Base-by-base conservation (phyloP, 2,797 vertebrate genomes). In the Heliangelus exortis region DNA sequence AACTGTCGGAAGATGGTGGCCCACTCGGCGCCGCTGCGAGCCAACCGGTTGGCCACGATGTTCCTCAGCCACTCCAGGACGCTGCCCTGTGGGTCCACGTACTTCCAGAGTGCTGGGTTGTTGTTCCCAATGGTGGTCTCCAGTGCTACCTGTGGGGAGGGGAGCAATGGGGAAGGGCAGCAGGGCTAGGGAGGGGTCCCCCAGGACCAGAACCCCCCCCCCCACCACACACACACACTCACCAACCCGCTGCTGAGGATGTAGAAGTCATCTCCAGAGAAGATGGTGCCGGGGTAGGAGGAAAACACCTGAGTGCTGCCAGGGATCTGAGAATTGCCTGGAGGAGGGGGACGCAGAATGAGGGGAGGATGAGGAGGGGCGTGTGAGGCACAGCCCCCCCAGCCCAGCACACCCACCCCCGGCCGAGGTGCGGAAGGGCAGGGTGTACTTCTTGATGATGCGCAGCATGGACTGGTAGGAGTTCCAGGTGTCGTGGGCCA, bases 41-140 rank as follows among this genome's bases (percentile, higher is more conserved):
- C 99, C 92, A 99, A 93, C 62, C 99, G 98, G 97, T 99, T 99
- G 68, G 99, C 99, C 85, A 99, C 98, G 0, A 99, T 97, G 85
- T 99, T 99, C 71, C 99, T 98, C 61, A 99, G 79, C 99, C 99
- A 99, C 92, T 99, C 99, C 96, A 99, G 97, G 75, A 99, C 98
- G 0, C 98, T 96, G 89, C 94, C 98, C 47, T 59, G 75, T 0
- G 99, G 98, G 15, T 90, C 94, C 78, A 99, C 98, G 45, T 98
- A 98, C 93, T 98, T 98, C 99, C 99, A 99, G 28, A 98, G 97
- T 1, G 94, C 97, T 1, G 98, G 95, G 77, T 99, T 99, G 96
- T 93, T 99, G 97, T 99, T 99, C 54, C 99, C 99, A 1, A 99
- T 99, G 51, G 99, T 99, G 75, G 99, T 99, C 97, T 99, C 99